Evolutionary conservation across 2,797 vertebrate genomes (phyloP).

Genomic region (Mus caroli): DNA sequence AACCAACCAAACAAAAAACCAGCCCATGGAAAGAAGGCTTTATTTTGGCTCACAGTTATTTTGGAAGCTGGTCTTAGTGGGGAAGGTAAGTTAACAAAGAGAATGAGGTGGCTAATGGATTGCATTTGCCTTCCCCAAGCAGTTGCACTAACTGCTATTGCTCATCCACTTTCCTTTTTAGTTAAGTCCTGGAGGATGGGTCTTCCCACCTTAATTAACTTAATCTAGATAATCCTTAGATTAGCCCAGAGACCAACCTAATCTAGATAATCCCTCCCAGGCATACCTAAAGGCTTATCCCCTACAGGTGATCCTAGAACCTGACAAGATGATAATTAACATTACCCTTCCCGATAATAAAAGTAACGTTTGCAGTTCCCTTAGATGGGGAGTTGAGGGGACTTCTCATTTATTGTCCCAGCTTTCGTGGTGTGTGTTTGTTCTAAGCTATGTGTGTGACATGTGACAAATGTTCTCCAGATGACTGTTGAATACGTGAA

Average conservation of each 20-base stretch:
- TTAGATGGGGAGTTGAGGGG: background rate
- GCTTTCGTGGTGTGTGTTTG: background rate
- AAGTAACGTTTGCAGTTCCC: background rate
- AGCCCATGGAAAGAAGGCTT: background rate
- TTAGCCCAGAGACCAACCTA: background rate
- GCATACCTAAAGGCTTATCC: background rate
- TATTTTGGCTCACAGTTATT: background rate
- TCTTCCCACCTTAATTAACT: background rate
- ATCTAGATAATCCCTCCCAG: background rate
- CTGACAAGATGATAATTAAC: background rate
- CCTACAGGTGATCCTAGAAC: background rate
- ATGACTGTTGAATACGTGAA: background rate
- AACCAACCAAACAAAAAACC: too few relatives aligned
- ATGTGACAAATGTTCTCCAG: background rate
- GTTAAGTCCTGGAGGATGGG: background rate
- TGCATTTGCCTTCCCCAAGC: background rate
- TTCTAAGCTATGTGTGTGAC: background rate
- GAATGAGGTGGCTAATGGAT: background rate
- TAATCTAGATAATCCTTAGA: background rate
- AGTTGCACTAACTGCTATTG: fast-evolving
- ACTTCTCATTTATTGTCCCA: background rate
- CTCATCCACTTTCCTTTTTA: background rate
- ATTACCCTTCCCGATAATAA: background rate
- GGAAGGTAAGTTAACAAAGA: background rate
- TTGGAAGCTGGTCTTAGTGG: background rate